Conservation (phyloP, 1,140 invertebrate species). For the Tribolium madens region DNA sequence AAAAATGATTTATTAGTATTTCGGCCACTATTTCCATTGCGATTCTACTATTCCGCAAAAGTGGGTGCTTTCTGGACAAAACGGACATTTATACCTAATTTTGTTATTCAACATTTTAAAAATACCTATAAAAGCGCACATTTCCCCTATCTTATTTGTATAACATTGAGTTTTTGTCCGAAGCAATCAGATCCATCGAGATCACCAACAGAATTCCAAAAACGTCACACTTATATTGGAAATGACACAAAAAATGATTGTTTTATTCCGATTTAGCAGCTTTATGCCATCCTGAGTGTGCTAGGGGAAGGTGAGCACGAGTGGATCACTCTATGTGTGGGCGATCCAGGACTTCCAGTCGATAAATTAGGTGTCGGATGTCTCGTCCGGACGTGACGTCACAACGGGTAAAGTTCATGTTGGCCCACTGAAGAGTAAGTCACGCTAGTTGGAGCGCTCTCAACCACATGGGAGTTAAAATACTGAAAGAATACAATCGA, state of each 20-base stretch:
- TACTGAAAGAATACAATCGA: conserved; percentile 49
- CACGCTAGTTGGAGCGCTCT: conserved; percentile 56
- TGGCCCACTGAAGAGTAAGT: conserved; percentile 63
- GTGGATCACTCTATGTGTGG: conserved; percentile 58
- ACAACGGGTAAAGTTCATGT: conserved; percentile 64
- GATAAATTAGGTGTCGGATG: conserved; percentile 50
- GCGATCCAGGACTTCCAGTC: conserved; percentile 45
- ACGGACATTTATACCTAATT: conserved; percentile 6
- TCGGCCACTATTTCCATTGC: neutral
- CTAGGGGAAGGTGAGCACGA: conserved; percentile 62
- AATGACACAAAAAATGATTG: conserved; percentile 2
- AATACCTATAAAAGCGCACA: conserved; percentile 15
- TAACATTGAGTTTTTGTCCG: neutral
- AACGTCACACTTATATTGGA: conserved; percentile 8
- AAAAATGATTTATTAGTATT: neutral
- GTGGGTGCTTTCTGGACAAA: neutral
- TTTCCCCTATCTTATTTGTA: conserved; percentile 22
- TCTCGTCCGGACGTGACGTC: conserved; percentile 59
- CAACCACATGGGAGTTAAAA: conserved; percentile 61
- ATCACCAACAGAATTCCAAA: neutral
- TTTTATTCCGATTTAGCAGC: conserved; percentile 1
- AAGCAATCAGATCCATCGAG: conserved; percentile 1
- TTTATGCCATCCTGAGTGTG: conserved; percentile 59
- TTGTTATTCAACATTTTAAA: conserved; percentile 15
- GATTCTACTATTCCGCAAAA: neutral